phyloP scores from a whole-genome alignment of 2,888 invertebrate genomes.

The Drosophila peninsularis region DNA sequence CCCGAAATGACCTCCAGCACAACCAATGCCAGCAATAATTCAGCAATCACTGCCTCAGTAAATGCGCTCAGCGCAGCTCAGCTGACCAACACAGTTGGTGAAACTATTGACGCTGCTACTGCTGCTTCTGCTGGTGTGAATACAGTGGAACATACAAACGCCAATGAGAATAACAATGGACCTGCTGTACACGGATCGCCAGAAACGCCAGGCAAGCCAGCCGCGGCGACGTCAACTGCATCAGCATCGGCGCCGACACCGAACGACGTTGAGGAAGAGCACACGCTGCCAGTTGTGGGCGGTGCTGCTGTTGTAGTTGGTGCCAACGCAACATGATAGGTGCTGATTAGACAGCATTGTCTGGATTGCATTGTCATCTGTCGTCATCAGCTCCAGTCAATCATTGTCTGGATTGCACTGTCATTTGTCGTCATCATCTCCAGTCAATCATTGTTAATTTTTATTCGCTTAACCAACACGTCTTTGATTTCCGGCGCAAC shows the following conservation, averaged over 20 bases:
- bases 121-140: slow-evolving; percentile 16
- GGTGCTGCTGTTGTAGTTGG: slow-evolving; percentile 30
- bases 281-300: slow-evolving; percentile 23
- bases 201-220: slow-evolving; percentile 35
- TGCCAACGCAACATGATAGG: slow-evolving; percentile 76
- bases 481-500: slow-evolving; percentile 41
- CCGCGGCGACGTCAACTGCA: slow-evolving; percentile 7
- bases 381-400: slow-evolving; percentile 44
- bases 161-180: slow-evolving; percentile 77
- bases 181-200: slow-evolving; percentile 56
- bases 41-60: slow-evolving; percentile 50
- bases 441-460: slow-evolving; percentile 71
- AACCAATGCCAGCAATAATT: slow-evolving; percentile 36
- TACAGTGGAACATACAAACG: slow-evolving; percentile 31
- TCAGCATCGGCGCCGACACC: slow-evolving; percentile 29
- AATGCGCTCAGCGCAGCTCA: slow-evolving; percentile 32
- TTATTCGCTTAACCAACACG: slow-evolving; percentile 44
- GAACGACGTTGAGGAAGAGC: slow-evolving; percentile 57
- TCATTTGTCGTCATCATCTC: slow-evolving; percentile 28
- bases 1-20: slow-evolving; percentile 36
- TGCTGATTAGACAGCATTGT: slow-evolving; percentile 39
- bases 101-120: slow-evolving; percentile 9
- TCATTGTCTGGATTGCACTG: slow-evolving; percentile 55
- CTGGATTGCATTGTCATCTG: slow-evolving; percentile 26
- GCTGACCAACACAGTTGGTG: slow-evolving; percentile 34